Conservation (phyloP, 2,888 invertebrate species). For the Apomyelois bistriatella region DNA sequence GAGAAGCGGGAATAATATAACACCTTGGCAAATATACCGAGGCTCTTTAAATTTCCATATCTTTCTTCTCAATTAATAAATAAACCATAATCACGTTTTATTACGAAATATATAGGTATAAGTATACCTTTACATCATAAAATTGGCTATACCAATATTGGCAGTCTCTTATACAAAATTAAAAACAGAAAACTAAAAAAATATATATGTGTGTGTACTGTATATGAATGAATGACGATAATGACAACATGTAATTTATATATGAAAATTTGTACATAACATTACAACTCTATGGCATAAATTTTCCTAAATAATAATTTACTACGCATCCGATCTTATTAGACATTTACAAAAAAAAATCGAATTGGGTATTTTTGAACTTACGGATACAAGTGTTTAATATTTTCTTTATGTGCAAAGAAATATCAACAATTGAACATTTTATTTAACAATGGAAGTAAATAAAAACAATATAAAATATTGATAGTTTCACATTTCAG, state of each 20-base stretch:
- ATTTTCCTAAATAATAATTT: not conserved
- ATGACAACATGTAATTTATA: not conserved
- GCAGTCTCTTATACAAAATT: not conserved
- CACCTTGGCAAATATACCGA: not conserved
- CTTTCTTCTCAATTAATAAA: too few species aligned
- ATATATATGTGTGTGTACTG: not conserved
- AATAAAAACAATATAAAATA: too few species aligned
- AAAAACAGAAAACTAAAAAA: not conserved
- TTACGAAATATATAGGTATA: not conserved
- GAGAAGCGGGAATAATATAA: not conserved
- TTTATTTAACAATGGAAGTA: too few species aligned
- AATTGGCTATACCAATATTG: not conserved
- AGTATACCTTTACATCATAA: not conserved
- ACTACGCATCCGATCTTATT: not conserved
- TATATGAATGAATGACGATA: not conserved
- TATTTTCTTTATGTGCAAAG: not conserved
- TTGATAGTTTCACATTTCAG: not conserved
- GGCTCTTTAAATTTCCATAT: not conserved
- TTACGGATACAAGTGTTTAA: not conserved
- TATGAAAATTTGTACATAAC: constrained; percentile 16
- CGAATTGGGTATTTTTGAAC: not conserved
- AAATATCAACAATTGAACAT: too few species aligned
- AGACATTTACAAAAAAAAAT: not conserved
- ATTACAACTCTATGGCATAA: not conserved
- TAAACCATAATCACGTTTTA: too few species aligned